Conservation (phyloP, 2,888 invertebrate genomes). For the Unio delphinus region DNA sequence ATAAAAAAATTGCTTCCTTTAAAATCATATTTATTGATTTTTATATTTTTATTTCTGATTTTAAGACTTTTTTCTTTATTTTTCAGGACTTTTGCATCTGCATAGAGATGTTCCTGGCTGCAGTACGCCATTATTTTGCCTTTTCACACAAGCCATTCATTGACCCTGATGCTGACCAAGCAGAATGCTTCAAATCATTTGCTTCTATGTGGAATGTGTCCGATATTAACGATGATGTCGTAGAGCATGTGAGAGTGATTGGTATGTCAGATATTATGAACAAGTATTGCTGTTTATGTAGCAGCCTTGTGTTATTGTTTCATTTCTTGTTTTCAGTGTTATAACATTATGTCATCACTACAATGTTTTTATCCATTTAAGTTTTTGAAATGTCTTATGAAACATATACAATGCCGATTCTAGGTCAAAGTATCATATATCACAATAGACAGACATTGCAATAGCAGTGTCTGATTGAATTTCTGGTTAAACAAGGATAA, state of each 20-base stretch:
- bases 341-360: not conserved
- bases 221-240: conserved; percentile 92
- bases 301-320: not conserved
- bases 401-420: too few relatives aligned
- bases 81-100: conserved; percentile 93
- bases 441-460: too few relatives aligned
- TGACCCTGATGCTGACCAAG: conserved; percentile 55
- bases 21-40: not conserved
- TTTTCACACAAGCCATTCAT: conserved; percentile 94
- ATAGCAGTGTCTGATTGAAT: too few relatives aligned
- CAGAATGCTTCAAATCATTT: conserved; percentile 80
- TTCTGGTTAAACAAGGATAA: too few relatives aligned
- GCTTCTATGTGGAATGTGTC: conserved; percentile 97
- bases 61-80: conserved; percentile 3
- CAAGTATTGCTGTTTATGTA: not conserved
- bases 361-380: too few relatives aligned
- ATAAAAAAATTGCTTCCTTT: not conserved
- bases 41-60: too few relatives aligned
- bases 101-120: conserved; percentile 97
- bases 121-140: conserved; percentile 94
- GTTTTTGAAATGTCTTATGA: too few relatives aligned
- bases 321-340: not conserved
- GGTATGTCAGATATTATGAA: conserved; percentile 72
- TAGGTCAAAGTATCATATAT: too few relatives aligned
- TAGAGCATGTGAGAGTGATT: conserved; percentile 93